These are phyloP conservation scores for Neoaliturus tenellus DNA, from an alignment of 2,888 invertebrate genomes.

Conservation along the genomic window DNA sequence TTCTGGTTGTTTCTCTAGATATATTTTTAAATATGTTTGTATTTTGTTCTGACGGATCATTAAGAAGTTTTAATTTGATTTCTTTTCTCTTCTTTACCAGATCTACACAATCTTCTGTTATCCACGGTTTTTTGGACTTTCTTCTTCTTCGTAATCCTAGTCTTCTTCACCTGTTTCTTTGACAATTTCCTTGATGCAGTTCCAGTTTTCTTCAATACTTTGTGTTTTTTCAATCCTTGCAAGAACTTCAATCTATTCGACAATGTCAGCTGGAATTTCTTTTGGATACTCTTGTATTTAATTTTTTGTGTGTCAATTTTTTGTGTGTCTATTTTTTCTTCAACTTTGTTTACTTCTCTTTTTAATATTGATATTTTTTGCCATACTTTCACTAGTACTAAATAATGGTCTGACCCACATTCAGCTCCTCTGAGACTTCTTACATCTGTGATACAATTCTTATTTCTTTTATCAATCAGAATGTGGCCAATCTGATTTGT, in stretches of 20 bases:
- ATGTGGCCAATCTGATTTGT: slow-evolving; percentile 57
- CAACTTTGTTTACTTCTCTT: slow-evolving; percentile 5
- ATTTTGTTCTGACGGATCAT: neutral
- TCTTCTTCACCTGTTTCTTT: slow-evolving; percentile 21
- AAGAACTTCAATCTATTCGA: slow-evolving; percentile 10
- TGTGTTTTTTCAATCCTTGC: neutral
- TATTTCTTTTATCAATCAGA: slow-evolving; percentile 50
- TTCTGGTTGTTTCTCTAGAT: slow-evolving; percentile 4
- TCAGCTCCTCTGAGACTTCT: slow-evolving; percentile 56
- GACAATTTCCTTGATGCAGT: slow-evolving; percentile 3
- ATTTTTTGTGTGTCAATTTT: too few species aligned
- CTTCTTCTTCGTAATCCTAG: slow-evolving; percentile 15
- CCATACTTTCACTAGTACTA: slow-evolving; percentile 42
- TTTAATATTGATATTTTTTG: slow-evolving; percentile 22
- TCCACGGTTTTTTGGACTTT: slow-evolving; percentile 18
- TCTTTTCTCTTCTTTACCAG: slow-evolving; percentile 8
- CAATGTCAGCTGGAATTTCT: neutral
- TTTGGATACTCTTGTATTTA: neutral
- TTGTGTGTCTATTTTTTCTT: slow-evolving; percentile 11
- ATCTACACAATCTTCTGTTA: slow-evolving; percentile 21
- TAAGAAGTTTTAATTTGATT: neutral
- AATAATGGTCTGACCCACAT: slow-evolving; percentile 43
- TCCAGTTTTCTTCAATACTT: slow-evolving; percentile 13
- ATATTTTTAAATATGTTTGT: neutral
- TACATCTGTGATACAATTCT: slow-evolving; percentile 50